Percentiles rank a stretch among this genome's conserved stretches.
Evolutionary conservation across 2,888 invertebrate species (phyloP).

Genomic region (Molanna angustata): DNA sequence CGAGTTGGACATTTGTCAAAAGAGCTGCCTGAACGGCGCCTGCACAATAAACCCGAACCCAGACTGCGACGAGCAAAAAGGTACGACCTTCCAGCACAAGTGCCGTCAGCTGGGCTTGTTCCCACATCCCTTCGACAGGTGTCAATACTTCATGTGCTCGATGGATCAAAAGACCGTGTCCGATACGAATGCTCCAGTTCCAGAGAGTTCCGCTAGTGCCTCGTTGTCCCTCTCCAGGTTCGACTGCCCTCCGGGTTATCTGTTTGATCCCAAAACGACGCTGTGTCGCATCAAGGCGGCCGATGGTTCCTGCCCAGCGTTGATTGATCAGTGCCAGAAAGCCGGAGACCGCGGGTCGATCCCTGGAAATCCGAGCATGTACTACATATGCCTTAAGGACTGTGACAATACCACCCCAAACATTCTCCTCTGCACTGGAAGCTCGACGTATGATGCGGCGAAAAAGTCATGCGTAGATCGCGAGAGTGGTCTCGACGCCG

Average conservation of each 20-base stretch:
- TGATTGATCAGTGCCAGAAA: background rate
- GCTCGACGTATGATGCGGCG: slow-evolving; percentile 2
- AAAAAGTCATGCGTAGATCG: background rate
- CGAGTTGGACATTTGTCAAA: too few species aligned
- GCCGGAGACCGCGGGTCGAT: slow-evolving; percentile 6
- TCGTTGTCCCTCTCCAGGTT: background rate
- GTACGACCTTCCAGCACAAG: background rate
- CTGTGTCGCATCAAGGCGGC: slow-evolving; percentile 9
- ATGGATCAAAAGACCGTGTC: too few species aligned
- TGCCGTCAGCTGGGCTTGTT: slow-evolving; percentile 21
- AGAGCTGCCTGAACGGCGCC: background rate
- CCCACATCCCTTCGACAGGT: slow-evolving; percentile 21
- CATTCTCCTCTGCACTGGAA: slow-evolving; percentile 9
- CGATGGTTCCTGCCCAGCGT: background rate
- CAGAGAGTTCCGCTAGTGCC: too few species aligned
- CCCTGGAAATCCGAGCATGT: slow-evolving; percentile 12
- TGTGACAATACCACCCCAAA: background rate
- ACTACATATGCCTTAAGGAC: slow-evolving; percentile 14
- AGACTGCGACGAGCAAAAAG: slow-evolving; percentile 12
- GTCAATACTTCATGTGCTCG: slow-evolving; percentile 22
- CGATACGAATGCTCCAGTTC: too few species aligned
- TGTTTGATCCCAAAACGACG: slow-evolving; percentile 8
- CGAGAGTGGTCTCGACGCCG: background rate
- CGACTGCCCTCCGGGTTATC: background rate
- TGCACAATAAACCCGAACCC: slow-evolving; percentile 15